Evolutionary conservation across 2,113 vertebrate genomes (phyloP).

Genomic region (Chascanopsetta lugubris): DNA sequence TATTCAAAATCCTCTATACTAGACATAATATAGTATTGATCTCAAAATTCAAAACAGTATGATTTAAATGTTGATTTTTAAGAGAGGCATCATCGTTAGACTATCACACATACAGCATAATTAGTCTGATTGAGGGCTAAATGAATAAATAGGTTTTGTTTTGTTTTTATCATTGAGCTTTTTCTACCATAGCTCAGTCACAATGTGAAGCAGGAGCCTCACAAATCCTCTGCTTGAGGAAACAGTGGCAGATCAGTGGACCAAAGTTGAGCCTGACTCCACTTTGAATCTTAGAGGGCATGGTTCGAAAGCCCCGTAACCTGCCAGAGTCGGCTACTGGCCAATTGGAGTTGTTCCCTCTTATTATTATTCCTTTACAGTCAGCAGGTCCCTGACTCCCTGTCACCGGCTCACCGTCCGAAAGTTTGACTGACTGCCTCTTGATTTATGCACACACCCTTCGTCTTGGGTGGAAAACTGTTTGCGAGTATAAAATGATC

Average conservation of each 20-base stretch:
- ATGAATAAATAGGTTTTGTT: too few species aligned
- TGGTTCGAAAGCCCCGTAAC: slow-evolving; percentile 50
- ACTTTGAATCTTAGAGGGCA: slow-evolving; percentile 16
- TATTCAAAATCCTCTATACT: not conserved
- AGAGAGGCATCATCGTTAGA: too few species aligned
- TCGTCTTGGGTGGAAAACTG: not conserved
- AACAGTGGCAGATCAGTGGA: slow-evolving; percentile 34
- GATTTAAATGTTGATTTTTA: not conserved
- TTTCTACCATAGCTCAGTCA: not conserved
- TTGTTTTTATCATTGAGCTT: not conserved
- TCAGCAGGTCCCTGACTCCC: slow-evolving; percentile 57
- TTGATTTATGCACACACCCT: slow-evolving; percentile 35
- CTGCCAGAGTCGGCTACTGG: slow-evolving; percentile 42
- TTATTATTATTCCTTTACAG: slow-evolving; percentile 59
- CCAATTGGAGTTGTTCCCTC: slow-evolving; percentile 33
- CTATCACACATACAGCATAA: not conserved
- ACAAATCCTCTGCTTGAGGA: not conserved
- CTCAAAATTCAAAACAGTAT: too few species aligned
- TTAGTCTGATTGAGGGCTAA: not conserved
- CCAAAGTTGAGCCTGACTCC: slow-evolving; percentile 22
- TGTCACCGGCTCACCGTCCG: slow-evolving; percentile 41
- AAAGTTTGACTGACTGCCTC: slow-evolving; percentile 44
- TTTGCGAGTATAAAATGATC: not conserved
- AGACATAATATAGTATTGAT: too few species aligned
- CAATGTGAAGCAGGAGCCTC: not conserved